Evolutionary conservation across 2,888 invertebrate genomes (phyloP).

Genomic region (Stenoptilia bipunctidactyla): DNA sequence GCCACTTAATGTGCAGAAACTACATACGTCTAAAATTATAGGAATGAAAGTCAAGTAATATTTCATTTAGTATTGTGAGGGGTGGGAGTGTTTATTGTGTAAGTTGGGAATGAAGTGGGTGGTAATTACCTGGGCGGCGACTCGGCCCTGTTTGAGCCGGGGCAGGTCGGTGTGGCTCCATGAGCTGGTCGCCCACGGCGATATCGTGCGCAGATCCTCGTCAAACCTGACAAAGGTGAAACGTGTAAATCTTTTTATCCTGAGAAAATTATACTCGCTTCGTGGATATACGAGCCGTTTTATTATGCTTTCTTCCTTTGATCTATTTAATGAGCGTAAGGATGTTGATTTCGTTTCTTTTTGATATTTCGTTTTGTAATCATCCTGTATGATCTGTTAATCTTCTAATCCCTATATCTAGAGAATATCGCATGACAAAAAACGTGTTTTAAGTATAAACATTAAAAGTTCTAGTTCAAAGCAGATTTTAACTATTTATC

Average conservation of each 20-base stretch:
- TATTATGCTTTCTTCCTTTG: too few relatives aligned
- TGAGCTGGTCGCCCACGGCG: conserved; percentile 81
- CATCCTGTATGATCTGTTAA: too few relatives aligned
- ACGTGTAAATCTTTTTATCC: background rate
- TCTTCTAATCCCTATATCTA: too few relatives aligned
- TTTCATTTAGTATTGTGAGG: background rate
- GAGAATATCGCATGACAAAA: too few relatives aligned
- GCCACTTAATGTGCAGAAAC: background rate
- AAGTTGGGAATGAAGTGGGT: background rate
- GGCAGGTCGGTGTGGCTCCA: conserved; percentile 86
- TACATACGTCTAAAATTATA: background rate
- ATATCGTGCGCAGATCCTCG: conserved; percentile 76
- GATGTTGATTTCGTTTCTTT: too few relatives aligned
- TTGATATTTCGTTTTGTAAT: too few relatives aligned
- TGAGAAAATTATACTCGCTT: too few relatives aligned
- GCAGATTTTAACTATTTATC: too few relatives aligned
- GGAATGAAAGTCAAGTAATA: background rate
- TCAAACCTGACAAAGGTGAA: conserved; percentile 54
- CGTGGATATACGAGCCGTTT: too few relatives aligned
- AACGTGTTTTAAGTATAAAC: too few relatives aligned
- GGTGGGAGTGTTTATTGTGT: background rate
- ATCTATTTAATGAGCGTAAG: too few relatives aligned
- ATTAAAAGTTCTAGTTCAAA: too few relatives aligned
- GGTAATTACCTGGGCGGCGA: conserved; percentile 77
- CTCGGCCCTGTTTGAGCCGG: conserved; percentile 78